Evolutionary conservation across 2,113 vertebrate genomes (phyloP), one percentile per base, ranked within the genome.

Genomic region (Piaya cayana): DNA sequence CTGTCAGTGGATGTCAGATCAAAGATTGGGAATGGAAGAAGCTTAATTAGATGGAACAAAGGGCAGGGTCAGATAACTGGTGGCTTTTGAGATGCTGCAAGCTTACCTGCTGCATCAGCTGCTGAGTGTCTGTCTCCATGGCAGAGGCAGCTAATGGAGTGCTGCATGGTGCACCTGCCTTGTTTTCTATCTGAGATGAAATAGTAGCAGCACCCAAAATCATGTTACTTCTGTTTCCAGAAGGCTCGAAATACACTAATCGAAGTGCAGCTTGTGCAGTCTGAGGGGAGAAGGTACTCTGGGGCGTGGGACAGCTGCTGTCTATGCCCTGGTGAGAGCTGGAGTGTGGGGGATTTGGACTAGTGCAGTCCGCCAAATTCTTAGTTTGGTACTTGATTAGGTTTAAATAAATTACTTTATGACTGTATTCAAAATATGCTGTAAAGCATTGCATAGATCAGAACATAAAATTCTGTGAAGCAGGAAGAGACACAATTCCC

Each of bases 151-250:
- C 3, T 9, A 20, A 7, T 49, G 65, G 6, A 13, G 2, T 53
- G 30, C 59, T 49, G 23, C 3, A 32, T 1, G 0, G 13, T 30
- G 12, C 15, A 25, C 30, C 37, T 26, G 37, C 30, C 0, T 1
- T 43, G 18, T 6, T 74, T 25, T 47, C 12, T 18, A 15, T n/a
- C 43, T 9, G 49, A 56, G 22, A 8, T 27, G 45, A 70, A 63
- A 20, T 50, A 42, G 12, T 4, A 69, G 43, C 30, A 62, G 60
- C 37, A 19, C 49, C 34, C 34, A 19, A 59, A 45, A 8, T 49
- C 3, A 2, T 10, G 42, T 22, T 13, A 34, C 62, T 82, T 63
- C 45, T 43, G 14, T n/a, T 70, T 70, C 16, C 67, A 18, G 70
- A 67, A 85, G 18, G 42, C 47, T 71, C 58, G n/a, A 30, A 52